phyloP scores from a whole-genome alignment of 1,140 invertebrate genomes.

The Plutomurus gul region DNA sequence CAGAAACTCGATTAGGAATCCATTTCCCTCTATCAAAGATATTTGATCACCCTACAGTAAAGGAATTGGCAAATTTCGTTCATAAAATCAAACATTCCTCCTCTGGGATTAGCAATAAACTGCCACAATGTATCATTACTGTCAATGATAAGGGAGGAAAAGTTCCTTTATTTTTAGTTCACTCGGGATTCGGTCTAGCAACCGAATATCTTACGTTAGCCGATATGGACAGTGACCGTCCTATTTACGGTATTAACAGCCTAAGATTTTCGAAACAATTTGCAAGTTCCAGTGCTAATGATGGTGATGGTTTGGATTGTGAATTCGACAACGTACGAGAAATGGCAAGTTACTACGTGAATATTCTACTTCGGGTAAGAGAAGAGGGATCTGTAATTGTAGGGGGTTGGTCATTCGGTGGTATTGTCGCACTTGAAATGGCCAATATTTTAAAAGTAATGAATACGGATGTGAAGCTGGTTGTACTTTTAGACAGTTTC shows the following conservation, averaged over 20 bases:
- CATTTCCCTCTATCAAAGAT: neutral
- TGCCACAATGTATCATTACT: neutral
- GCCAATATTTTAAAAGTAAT: neutral
- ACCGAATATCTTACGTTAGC: neutral
- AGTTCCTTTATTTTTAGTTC: neutral
- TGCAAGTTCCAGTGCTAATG: neutral
- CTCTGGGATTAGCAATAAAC: neutral
- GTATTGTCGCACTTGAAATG: slow-evolving; percentile 28
- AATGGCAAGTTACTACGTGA: neutral
- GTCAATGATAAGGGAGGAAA: neutral
- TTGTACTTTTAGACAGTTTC: neutral
- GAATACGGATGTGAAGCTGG: neutral
- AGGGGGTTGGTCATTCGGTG: slow-evolving; percentile 32
- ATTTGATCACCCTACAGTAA: neutral
- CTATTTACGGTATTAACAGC: neutral
- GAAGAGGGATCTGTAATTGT: neutral
- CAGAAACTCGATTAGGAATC: neutral
- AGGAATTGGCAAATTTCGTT: neutral
- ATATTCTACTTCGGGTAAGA: neutral
- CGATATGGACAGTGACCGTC: neutral
- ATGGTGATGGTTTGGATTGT: neutral
- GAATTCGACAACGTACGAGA: neutral
- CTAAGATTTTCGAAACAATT: neutral
- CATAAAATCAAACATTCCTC: neutral
- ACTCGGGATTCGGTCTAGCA: neutral